Base-by-base conservation (phyloP, 2,888 invertebrate species). In the Ypsolopha scabrella region DNA sequence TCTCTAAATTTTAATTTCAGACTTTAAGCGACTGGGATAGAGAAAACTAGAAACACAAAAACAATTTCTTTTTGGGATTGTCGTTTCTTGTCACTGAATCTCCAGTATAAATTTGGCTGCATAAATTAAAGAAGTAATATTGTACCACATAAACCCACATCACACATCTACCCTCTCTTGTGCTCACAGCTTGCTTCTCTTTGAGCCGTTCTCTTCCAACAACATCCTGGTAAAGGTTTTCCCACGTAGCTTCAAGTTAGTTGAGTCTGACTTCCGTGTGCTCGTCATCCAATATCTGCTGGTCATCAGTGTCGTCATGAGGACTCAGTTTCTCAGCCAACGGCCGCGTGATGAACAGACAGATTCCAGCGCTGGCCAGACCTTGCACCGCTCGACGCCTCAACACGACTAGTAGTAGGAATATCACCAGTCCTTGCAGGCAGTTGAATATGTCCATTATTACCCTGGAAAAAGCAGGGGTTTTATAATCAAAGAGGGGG, bases 371-470 rank as follows among this genome's bases (percentile, higher is more conserved):
- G 8, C 8, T 33, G 10, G 87, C 88, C 48, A 90, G 61, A 1
- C 87, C 88, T 48, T 78, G 68, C 48, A 90, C 75, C 0, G 89
- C 89, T 2, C 88, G 78, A 57, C 83, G 87, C 54, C 91, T 72
- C 46, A 89, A 78, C 13, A 90, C 72, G 6, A 91, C 89, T 50
- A 91, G 69, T 24, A 91, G 75, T 34, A 90, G 55, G 68, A 91
- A 91, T 64, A 91, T 90, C 35, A 90, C 71, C 6, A 90, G 68
- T 0, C 92, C 92, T 86, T 91, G 90, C 6, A 91, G 76, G 35
- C 88, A 86, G 74, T 92, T 92, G 61, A 91, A 79, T 8, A 83
- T 82, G 72, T 92, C 91, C 64, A 89, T 88, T 43, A 90, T 78
- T 63, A 85, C 77, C 90, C 90, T 90, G 75, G 57, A 72, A 76